These are phyloP conservation scores for Lycocorax pyrrhopterus DNA, from an alignment of 2,113 vertebrate genomes.

Conservation along the genomic window DNA sequence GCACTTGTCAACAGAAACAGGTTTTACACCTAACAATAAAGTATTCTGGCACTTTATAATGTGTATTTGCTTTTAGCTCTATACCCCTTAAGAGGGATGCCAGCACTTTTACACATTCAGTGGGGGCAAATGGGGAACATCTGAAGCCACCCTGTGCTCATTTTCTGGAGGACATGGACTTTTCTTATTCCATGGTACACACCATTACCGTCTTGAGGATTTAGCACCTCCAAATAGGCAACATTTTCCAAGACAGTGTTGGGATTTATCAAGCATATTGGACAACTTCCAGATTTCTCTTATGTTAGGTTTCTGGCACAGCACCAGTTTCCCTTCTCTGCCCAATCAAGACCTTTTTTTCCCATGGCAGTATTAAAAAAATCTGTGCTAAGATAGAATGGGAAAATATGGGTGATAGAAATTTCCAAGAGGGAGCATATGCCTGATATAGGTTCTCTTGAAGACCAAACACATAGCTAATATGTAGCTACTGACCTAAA, in stretches of 20 bases:
- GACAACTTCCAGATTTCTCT: neutral
- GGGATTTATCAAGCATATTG: neutral
- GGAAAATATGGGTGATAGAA: neutral
- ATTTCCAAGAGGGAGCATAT: neutral
- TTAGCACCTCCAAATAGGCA: neutral
- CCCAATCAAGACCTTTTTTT: neutral
- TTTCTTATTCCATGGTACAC: neutral
- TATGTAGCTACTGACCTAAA: neutral
- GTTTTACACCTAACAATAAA: neutral
- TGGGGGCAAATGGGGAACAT: neutral
- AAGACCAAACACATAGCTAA: neutral
- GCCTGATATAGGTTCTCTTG: neutral
- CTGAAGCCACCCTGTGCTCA: neutral
- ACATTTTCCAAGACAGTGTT: neutral
- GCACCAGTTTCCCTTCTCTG: neutral
- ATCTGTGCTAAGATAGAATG: neutral
- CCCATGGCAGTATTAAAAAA: neutral
- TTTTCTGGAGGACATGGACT: neutral
- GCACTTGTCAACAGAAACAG: constrained; percentile 7
- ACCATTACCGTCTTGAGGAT: neutral
- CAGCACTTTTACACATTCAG: neutral
- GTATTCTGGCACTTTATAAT: neutral
- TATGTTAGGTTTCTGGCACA: neutral
- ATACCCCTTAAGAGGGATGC: neutral
- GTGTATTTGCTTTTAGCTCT: neutral